These are phyloP conservation scores for Mionectes olivaceus DNA, from an alignment of 2,797 vertebrate species.

Conservation along the genomic window DNA sequence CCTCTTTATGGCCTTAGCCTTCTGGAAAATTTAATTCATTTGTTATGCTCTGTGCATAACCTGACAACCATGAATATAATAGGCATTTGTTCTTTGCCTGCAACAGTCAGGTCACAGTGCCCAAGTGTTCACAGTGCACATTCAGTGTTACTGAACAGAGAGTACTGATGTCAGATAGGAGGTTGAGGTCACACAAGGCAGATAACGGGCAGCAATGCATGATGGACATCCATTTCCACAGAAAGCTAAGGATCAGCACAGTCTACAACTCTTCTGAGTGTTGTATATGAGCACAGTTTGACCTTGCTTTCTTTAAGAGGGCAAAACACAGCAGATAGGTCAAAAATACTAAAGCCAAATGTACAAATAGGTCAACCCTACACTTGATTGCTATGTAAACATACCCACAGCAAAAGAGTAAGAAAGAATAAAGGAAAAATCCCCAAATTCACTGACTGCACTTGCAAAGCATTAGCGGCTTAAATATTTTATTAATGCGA, in stretches of 20 bases:
- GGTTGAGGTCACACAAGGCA: neutral
- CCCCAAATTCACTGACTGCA: neutral
- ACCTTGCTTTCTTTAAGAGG: neutral
- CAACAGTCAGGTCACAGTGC: neutral
- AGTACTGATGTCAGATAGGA: neutral
- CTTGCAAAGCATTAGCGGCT: neutral
- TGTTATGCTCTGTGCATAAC: neutral
- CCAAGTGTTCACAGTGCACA: neutral
- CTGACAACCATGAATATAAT: neutral
- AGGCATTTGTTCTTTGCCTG: neutral
- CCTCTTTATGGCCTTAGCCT: neutral
- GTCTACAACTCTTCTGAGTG: neutral
- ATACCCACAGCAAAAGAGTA: neutral
- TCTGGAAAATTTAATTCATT: constrained; percentile 33
- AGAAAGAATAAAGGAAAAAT: neutral
- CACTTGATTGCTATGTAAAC: neutral
- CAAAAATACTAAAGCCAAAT: neutral
- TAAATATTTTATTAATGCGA: neutral
- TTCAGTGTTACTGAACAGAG: neutral
- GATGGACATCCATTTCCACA: neutral
- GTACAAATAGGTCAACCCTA: neutral
- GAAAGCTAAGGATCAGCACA: neutral
- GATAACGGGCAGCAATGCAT: neutral
- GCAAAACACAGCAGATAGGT: neutral
- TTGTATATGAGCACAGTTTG: neutral